phyloP scores from a whole-genome alignment of 2,113 vertebrate species.

The Pygoscelis antarcticus region DNA sequence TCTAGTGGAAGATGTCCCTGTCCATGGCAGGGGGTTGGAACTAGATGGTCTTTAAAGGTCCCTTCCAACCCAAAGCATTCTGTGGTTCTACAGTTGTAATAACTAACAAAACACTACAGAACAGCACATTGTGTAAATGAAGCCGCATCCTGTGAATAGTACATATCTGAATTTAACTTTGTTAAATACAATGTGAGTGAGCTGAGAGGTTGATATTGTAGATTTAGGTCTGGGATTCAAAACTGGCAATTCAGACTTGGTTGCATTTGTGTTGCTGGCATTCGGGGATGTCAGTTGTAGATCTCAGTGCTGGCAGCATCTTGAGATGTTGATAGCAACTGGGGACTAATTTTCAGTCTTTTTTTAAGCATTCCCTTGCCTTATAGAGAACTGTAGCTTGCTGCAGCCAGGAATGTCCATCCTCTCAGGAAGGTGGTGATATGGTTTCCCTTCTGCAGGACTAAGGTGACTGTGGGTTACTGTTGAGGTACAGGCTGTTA shows the following conservation, averaged over 20 bases:
- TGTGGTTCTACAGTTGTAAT: background rate
- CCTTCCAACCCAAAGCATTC: background rate
- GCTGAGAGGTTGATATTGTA: background rate
- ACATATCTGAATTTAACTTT: background rate
- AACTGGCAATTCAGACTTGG: background rate
- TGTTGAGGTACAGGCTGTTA: background rate
- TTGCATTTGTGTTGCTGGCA: background rate
- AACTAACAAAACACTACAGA: background rate
- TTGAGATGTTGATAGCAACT: background rate
- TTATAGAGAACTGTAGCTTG: background rate
- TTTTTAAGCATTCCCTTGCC: background rate
- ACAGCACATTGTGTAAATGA: background rate
- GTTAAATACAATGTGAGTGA: rapidly evolving
- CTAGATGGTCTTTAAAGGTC: background rate
- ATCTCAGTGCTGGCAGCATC: background rate
- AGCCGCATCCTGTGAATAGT: background rate
- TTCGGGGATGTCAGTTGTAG: background rate
- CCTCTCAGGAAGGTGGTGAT: background rate
- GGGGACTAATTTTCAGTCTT: background rate
- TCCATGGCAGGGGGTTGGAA: background rate
- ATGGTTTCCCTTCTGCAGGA: background rate
- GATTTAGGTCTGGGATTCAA: background rate
- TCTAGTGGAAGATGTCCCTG: background rate
- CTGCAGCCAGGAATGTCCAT: background rate
- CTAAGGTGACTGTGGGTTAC: background rate